Base-by-base conservation (phyloP, 2,797 vertebrate genomes). In the Poeciliopsis paucimaculata region DNA sequence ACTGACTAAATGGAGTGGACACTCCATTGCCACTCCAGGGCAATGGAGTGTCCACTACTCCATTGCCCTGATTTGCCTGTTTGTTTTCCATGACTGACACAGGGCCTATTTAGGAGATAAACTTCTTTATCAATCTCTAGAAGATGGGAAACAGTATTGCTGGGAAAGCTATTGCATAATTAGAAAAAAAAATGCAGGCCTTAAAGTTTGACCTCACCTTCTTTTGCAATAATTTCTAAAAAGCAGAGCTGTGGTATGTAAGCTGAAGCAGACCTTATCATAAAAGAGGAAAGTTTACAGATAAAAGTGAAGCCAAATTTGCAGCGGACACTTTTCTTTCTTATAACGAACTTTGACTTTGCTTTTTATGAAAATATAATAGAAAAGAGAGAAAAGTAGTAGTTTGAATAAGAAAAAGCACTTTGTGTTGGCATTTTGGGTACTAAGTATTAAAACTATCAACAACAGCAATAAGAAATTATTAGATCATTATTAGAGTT, bases 41-140 rank as follows among this genome's bases (percentile, higher is more conserved):
- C 11, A 45, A 45, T 45, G 11, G 43, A 45, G 43, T 45, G 43
- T 70, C 23, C 41, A 28, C 41, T 45, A 8, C 41, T n/a, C 41
- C 15, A 16, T 23, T 46, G 26, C 43, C n/a, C 23, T 43, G 66
- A 8, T n/a, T 45, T 45, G 23, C 66, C 41, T 16, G n/a, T 71
- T 75, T 51, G 72, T 82, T 43, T 71, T 46, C 36, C n/a, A n/a
- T 77, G n/a, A 76, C 26, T 60, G 11, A 53, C 31, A 53, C 18
- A 39, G 28, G 23, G 11, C 18, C 12, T 26, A 15, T 28, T 70
- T 41, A 13, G 36, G 39, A 70, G 9, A 70, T 13, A 70, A 45
- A 70, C 23, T 16, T 45, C 12, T n/a, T 71, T 16, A 46, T 46
- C 6, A 46, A 46, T 71, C n/a, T 46, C 41, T 45, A n/a, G 46